phyloP scores from a whole-genome alignment of 1,140 invertebrate genomes.

The Colletes latitarsis region DNA sequence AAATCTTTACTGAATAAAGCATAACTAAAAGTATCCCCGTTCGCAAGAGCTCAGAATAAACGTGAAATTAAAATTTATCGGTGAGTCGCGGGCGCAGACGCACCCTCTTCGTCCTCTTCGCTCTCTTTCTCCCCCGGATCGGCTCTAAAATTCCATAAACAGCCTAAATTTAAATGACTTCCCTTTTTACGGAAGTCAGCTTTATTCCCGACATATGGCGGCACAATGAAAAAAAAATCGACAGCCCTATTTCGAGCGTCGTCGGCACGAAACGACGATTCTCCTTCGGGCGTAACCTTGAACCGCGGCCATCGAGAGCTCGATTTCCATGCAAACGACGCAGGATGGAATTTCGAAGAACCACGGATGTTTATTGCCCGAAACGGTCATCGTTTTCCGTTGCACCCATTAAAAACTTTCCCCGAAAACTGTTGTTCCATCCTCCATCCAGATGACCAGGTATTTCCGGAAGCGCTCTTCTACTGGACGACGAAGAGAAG shows the following conservation, averaged over 20 bases:
- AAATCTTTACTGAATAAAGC: no score
- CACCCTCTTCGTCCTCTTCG: neutral
- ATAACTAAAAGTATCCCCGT: slow-evolving; percentile 13
- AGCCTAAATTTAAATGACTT: slow-evolving; percentile 66
- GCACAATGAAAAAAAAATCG: slow-evolving; percentile 49
- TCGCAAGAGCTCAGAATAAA: neutral
- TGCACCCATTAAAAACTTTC: neutral
- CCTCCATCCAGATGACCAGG: slow-evolving; percentile 14
- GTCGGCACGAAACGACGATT: neutral
- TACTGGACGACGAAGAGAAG: slow-evolving; percentile 6
- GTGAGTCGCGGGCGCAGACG: neutral
- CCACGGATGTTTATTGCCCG: neutral
- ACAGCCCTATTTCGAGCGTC: slow-evolving; percentile 25
- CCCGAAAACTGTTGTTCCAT: neutral
- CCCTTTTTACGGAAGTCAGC: slow-evolving; percentile 64
- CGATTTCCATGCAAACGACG: slow-evolving; percentile 28
- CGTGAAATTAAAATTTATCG: slow-evolving; percentile 29
- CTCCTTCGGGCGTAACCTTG: neutral
- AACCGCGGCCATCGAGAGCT: neutral
- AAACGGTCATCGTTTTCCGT: neutral
- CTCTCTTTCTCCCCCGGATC: neutral
- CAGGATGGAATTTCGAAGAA: neutral
- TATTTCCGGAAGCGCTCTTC: slow-evolving; percentile 49
- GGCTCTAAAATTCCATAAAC: slow-evolving; percentile 47
- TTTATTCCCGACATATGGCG: slow-evolving; percentile 64